These are phyloP conservation scores for Chydorus sphaericus DNA, from an alignment of 2,888 invertebrate genomes.

Conservation along the genomic window DNA sequence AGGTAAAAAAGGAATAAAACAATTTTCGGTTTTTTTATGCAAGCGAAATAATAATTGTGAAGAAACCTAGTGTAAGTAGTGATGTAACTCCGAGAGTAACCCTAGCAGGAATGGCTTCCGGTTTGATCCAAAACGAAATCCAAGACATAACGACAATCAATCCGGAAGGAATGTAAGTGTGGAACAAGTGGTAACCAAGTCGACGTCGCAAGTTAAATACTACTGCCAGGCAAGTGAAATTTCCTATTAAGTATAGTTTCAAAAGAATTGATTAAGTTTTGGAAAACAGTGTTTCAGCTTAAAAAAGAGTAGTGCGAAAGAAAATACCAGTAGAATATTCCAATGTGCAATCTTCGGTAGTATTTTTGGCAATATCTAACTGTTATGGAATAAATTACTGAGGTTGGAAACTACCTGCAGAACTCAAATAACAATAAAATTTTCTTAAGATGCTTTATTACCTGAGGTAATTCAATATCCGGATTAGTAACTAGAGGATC, in stretches of 20 bases:
- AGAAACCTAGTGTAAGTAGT: slow-evolving; percentile 60
- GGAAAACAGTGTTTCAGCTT: neutral
- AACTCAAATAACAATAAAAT: too few species aligned
- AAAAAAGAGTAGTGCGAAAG: neutral
- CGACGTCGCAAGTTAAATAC: slow-evolving; percentile 70
- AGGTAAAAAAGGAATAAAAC: neutral
- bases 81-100: slow-evolving; percentile 80
- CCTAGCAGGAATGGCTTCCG: slow-evolving; percentile 78
- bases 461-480: slow-evolving; percentile 77
- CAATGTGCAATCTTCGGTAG: slow-evolving; percentile 75
- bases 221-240: slow-evolving; percentile 79
- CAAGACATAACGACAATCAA: slow-evolving; percentile 81
- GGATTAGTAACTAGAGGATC: slow-evolving; percentile 75
- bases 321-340: slow-evolving; percentile 58
- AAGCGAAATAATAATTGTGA: neutral
- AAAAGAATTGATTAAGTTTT: neutral
- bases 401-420: too few species aligned
- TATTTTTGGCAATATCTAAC: slow-evolving; percentile 70
- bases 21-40: neutral
- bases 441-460: too few species aligned
- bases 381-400: too few species aligned
- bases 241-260: slow-evolving; percentile 40
- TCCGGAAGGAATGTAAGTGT: slow-evolving; percentile 82
- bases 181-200: slow-evolving; percentile 76
- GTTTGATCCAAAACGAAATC: slow-evolving; percentile 93